Conservation (phyloP, 1,140 invertebrate species). For the Dreissena polymorpha region DNA sequence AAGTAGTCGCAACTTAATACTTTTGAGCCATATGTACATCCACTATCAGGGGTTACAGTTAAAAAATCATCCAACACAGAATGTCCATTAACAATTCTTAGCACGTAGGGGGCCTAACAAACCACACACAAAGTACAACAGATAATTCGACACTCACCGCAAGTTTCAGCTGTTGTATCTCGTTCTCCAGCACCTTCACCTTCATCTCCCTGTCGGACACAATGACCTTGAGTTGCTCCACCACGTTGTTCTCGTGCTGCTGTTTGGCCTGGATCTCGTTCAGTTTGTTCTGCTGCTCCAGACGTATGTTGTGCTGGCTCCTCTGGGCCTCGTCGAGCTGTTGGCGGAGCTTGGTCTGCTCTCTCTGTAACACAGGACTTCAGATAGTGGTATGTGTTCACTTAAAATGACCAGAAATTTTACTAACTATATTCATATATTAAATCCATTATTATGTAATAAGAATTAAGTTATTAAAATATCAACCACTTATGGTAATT, state of each 20-base stretch:
- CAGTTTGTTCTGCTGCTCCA: slow-evolving; percentile 60
- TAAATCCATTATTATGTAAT: no score
- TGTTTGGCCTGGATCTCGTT: slow-evolving; percentile 63
- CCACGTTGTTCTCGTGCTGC: slow-evolving; percentile 74
- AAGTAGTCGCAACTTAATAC: no score
- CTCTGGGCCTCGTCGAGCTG: slow-evolving; percentile 66
- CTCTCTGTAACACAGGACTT: slow-evolving; percentile 64
- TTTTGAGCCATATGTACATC: no score
- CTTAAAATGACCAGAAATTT: not conserved
- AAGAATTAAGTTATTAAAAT: no score
- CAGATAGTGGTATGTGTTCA: not conserved
- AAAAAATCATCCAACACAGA: no score
- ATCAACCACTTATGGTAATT: no score
- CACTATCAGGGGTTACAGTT: no score
- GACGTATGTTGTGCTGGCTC: slow-evolving; percentile 59
- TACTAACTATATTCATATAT: no score
- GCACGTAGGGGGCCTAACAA: no score
- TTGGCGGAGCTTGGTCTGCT: slow-evolving; percentile 71
- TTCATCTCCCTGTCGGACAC: slow-evolving; percentile 70
- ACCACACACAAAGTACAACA: no score
- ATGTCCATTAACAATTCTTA: no score
- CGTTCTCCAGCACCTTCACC: slow-evolving; percentile 69
- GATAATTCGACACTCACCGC: slow-evolving; percentile 37
- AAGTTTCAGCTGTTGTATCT: slow-evolving; percentile 63
- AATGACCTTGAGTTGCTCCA: slow-evolving; percentile 74